These are phyloP conservation scores for Calliphora vomitoria DNA, from an alignment of 2,888 invertebrate species.

Conservation along the genomic window DNA sequence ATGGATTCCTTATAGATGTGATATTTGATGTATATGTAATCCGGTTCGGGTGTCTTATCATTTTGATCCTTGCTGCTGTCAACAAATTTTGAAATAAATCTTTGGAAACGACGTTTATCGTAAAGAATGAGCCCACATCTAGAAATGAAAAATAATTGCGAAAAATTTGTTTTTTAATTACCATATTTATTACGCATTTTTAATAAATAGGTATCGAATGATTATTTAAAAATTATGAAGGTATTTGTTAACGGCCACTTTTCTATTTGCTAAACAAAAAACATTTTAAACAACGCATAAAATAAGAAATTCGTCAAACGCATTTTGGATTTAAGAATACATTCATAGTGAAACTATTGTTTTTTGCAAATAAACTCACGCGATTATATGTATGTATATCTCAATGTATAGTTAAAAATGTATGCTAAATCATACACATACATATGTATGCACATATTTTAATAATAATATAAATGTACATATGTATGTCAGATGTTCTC, in stretches of 20 bases:
- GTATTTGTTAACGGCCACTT: background rate
- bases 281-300: background rate
- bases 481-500: background rate
- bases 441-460: no score
- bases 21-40: constrained; percentile 86
- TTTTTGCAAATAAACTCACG: no score
- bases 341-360: no score
- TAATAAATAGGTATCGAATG: background rate
- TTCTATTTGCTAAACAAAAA: background rate
- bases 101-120: constrained; percentile 81
- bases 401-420: no score
- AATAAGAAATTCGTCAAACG: background rate
- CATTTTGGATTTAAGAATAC: background rate
- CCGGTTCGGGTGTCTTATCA: constrained; percentile 83
- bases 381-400: no score
- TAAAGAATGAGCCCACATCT: constrained; percentile 83
- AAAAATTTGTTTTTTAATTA: background rate
- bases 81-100: constrained; percentile 83
- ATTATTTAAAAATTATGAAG: background rate
- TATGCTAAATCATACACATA: no score
- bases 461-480: no score
- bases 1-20: constrained; percentile 85
- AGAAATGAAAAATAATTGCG: constrained; percentile 64
- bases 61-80: constrained; percentile 76
- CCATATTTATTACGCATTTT: no score